Evolutionary conservation across 2,797 vertebrate species (phyloP).

Genomic region (Poecilia velifera): DNA sequence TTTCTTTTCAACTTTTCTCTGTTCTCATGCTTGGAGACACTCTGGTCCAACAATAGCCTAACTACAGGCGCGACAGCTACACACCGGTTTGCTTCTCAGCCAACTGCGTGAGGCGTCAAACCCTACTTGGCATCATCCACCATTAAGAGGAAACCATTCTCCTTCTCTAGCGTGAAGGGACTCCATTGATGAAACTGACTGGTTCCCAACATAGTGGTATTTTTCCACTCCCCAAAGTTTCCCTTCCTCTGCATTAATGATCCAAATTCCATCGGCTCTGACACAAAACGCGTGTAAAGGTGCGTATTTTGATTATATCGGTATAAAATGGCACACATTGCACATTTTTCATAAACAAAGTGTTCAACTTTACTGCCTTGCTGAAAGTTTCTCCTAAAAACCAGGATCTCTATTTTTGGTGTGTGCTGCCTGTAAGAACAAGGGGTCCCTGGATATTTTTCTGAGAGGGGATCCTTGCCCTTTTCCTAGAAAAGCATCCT

Average conservation of each 20-base stretch:
- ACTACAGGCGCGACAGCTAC: slow-evolving; percentile 21
- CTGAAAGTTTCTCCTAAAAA: neutral
- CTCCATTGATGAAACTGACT: slow-evolving; percentile 35
- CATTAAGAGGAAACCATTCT: slow-evolving; percentile 39
- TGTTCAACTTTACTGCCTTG: neutral
- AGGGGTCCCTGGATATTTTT: slow-evolving; percentile 21
- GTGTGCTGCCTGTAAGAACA: slow-evolving; percentile 32
- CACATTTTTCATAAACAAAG: neutral
- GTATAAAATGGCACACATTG: neutral
- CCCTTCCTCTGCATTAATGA: neutral
- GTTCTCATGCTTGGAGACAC: slow-evolving; percentile 23
- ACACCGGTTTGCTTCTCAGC: slow-evolving; percentile 13
- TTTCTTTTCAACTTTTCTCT: slow-evolving; percentile 2
- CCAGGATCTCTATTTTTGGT: slow-evolving; percentile 25
- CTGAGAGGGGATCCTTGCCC: slow-evolving; percentile 43
- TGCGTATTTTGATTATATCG: neutral
- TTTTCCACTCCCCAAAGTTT: neutral
- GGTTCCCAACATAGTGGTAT: slow-evolving; percentile 37
- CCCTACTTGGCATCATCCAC: slow-evolving; percentile 35
- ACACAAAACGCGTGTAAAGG: neutral
- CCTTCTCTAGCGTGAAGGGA: slow-evolving; percentile 43
- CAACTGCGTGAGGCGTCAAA: slow-evolving; percentile 24
- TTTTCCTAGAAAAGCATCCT: slow-evolving; percentile 49
- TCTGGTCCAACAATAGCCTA: slow-evolving; percentile 13
- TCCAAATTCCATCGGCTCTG: neutral